A percentile compares a stretch with the other conserved stretches of the same genome.
Conservation (phyloP, 2,113 vertebrate species). For the Synodontis membranacea region DNA sequence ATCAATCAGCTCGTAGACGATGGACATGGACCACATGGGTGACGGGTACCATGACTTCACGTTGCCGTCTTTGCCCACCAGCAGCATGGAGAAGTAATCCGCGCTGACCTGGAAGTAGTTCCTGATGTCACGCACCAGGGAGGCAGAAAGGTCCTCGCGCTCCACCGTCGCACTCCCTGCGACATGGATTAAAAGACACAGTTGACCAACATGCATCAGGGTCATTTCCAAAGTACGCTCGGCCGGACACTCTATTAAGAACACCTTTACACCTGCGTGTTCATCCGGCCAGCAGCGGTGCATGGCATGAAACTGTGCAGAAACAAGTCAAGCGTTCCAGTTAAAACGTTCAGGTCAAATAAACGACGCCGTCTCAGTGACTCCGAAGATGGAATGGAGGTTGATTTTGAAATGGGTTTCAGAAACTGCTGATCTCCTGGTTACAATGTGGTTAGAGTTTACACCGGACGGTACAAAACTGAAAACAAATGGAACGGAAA, state of each 20-base stretch:
- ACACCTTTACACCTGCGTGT: background rate
- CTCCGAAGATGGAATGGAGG: background rate
- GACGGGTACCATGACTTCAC: slow-evolving; percentile 92
- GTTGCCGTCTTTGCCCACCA: slow-evolving; percentile 89
- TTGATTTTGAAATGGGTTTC: background rate
- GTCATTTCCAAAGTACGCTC: background rate
- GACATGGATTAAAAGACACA: background rate
- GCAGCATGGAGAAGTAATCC: slow-evolving; percentile 89
- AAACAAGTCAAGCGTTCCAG: background rate
- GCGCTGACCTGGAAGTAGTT: slow-evolving; percentile 89
- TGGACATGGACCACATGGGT: slow-evolving; percentile 90
- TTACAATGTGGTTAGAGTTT: background rate
- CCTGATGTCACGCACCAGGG: slow-evolving; percentile 82
- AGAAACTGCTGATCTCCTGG: background rate
- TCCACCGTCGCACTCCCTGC: slow-evolving; percentile 83
- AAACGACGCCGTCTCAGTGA: background rate
- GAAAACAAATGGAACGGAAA: no score
- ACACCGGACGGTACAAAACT: background rate
- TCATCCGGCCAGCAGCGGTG: background rate
- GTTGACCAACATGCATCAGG: background rate
- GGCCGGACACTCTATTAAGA: background rate
- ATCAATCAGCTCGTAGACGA: slow-evolving; percentile 86
- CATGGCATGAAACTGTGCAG: background rate
- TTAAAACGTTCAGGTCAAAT: background rate
- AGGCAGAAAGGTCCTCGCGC: slow-evolving; percentile 78